Conservation (phyloP, 2,888 invertebrate genomes). For the Dorcus hopei region DNA sequence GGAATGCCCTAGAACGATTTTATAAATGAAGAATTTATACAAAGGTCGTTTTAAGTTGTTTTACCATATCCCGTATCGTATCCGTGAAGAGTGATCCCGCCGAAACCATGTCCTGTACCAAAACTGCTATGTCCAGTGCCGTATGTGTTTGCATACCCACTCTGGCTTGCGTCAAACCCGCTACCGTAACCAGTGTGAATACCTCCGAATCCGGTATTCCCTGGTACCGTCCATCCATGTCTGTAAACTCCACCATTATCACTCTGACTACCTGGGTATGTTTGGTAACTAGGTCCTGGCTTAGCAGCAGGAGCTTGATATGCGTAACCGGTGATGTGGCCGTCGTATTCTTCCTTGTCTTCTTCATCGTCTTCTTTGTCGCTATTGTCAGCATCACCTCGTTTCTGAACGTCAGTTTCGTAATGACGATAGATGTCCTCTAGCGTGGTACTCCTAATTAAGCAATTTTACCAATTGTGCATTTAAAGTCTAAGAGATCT, state of each 20-base stretch:
- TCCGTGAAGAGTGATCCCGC: neutral
- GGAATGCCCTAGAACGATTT: constrained; percentile 1
- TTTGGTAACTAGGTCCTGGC: neutral
- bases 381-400: constrained; percentile 38
- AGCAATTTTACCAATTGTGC: neutral
- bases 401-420: constrained; percentile 40
- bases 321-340: constrained; percentile 57
- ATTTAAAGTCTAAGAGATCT: constrained; percentile 29
- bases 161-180: neutral
- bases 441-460: constrained; percentile 62
- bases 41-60: neutral
- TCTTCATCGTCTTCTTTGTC: constrained; percentile 45
- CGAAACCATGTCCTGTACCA: constrained; percentile 12
- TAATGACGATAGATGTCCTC: constrained; percentile 69
- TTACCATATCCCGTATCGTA: neutral
- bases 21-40: neutral
- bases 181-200: too few species aligned
- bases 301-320: constrained; percentile 32
- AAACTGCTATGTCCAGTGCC: constrained; percentile 18
- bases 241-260: neutral
- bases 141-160: neutral
- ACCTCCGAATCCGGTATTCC: neutral
- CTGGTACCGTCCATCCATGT: neutral
- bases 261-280: neutral
- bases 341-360: constrained; percentile 57